Conservation (phyloP, 2,888 invertebrate genomes). For the Acanthosepion esculentum region DNA sequence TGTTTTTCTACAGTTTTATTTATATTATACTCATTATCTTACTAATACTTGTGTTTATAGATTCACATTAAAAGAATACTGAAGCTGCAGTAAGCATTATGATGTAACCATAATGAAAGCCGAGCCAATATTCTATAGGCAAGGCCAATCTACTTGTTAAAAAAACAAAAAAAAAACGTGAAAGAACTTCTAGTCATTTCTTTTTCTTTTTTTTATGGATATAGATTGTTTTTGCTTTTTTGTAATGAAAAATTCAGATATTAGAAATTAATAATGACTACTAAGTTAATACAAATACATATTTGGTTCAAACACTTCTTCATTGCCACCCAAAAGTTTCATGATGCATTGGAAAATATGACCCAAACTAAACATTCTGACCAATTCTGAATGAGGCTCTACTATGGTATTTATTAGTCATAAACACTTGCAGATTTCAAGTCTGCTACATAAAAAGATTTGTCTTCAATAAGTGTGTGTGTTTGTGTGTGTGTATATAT, state of each 20-base stretch:
- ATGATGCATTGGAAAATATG: neutral
- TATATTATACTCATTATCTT: neutral
- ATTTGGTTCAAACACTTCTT: neutral
- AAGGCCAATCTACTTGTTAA: neutral
- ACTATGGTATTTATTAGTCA: neutral
- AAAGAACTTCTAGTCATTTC: neutral
- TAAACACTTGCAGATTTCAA: neutral
- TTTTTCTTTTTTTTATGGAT: neutral
- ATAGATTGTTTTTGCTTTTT: neutral
- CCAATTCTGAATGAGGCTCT: neutral
- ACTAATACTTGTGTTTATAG: neutral
- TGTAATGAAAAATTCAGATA: neutral
- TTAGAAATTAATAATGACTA: neutral
- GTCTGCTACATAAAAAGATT: neutral
- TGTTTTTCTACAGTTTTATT: constrained; percentile 2
- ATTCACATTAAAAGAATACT: neutral
- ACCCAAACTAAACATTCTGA: neutral
- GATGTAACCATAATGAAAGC: constrained; percentile 18
- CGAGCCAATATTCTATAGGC: neutral
- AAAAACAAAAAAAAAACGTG: neutral
- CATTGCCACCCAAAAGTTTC: neutral
- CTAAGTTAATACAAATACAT: neutral
- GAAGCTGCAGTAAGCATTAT: neutral
- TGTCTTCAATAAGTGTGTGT: neutral
- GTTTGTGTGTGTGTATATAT: neutral